A percentile compares a stretch with the other conserved stretches of the same genome.
These are phyloP conservation scores for Marmota flaviventris DNA, from an alignment of 2,113 vertebrate genomes.

Conservation along the genomic window DNA sequence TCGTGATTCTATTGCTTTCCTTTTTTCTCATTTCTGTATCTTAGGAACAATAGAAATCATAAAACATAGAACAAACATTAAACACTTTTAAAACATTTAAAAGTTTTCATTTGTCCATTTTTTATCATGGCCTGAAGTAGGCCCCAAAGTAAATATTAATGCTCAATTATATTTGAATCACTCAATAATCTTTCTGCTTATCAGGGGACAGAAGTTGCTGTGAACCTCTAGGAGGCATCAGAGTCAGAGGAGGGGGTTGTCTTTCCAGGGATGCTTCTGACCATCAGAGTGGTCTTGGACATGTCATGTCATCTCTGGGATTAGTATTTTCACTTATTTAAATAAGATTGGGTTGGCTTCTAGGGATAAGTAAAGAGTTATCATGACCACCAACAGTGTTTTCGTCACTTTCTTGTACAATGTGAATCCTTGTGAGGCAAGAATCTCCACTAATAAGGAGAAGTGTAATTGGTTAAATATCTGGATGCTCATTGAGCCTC, in stretches of 20 bases:
- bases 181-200: background rate
- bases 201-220: background rate
- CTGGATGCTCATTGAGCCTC: background rate
- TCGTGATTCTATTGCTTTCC: background rate
- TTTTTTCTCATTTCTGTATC: background rate
- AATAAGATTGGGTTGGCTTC: background rate
- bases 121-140: background rate
- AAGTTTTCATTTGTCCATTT: background rate
- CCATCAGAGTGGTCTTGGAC: background rate
- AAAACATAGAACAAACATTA: slow-evolving; percentile 14
- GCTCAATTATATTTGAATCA: background rate
- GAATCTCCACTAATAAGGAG: background rate
- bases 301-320: background rate
- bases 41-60: background rate
- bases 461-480: background rate
- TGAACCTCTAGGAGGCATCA: background rate
- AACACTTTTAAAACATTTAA: background rate
- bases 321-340: background rate
- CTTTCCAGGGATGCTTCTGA: background rate
- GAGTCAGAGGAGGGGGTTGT: background rate
- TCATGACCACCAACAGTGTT: fast-evolving
- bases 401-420: background rate
- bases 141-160: background rate
- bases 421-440: background rate
- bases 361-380: background rate